Evolutionary conservation across 2,888 invertebrate genomes (phyloP), one percentile per base, ranked within the genome.

Genomic region (Catocala nupta): DNA sequence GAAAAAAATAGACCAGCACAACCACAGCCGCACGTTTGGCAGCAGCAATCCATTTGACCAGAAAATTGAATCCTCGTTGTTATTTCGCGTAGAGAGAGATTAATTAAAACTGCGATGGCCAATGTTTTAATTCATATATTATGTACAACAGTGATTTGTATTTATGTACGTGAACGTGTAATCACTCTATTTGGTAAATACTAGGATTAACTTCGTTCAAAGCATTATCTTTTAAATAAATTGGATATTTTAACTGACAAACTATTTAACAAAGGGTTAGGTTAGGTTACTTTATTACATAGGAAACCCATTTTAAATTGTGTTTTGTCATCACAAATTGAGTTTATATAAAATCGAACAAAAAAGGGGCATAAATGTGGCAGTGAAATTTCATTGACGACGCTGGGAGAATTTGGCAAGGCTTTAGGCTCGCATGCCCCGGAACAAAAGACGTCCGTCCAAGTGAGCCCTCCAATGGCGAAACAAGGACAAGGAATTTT

Each of bases 401-500:
- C 77, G 76, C 82, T 80, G 80, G 75, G 75, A 80, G 79, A 84
- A 86, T 86, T 86, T 79, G 73, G 80, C 79, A 80, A 82, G 80
- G 79, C 80, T 84, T 83, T 82, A 82, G 86, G 80, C 82, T 87
- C 77, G 87, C 85, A 86, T 89, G 85, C 84, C 87, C 76, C 83
- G 81, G 85, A 86, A 91, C 91, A 92, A 93, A 90, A 86, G 88
- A 78, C 76, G 78, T 80, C 80, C 80, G 80, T 68, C 70, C 71
- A 75, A 81, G 77, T 71, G 82, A 81, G 78, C 82, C 88, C 80
- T 81, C 84, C 83, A 88, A 88, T 84, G 81, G 84, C 88, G 85
- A 89, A 90, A 92, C 90, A 92, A 90, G 90, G 90, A 83, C 88
- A 88, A 89, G 91, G 90, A 92, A 92, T 92, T 92, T 93, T 93